phyloP scores from a whole-genome alignment of 2,797 vertebrate genomes.

The Ceyx erithaca region DNA sequence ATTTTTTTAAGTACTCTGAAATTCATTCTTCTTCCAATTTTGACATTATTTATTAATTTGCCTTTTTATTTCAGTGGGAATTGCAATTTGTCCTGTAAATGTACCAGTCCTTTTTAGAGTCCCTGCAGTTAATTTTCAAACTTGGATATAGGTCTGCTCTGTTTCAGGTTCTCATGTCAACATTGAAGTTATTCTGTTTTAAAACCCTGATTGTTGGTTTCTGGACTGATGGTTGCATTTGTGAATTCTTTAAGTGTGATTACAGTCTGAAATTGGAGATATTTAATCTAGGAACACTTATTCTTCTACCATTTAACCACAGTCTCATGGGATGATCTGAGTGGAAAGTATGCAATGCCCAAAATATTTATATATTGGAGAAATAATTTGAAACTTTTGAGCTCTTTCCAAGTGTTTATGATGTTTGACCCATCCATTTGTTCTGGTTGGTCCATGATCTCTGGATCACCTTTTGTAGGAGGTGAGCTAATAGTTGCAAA shows the following conservation, averaged over 20 bases:
- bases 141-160: neutral
- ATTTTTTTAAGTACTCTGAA: constrained; percentile 16
- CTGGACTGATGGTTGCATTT: neutral
- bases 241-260: neutral
- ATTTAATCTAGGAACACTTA: constrained; percentile 33
- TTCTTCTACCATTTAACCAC: neutral
- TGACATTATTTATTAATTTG: neutral
- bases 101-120: neutral
- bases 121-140: neutral
- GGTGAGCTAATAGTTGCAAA: neutral
- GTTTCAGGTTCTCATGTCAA: neutral
- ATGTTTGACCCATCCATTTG: constrained; percentile 39
- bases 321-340: neutral
- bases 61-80: constrained; percentile 8
- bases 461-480: constrained; percentile 13
- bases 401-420: constrained; percentile 29
- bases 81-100: neutral
- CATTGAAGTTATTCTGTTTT: neutral
- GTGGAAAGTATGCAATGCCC: neutral
- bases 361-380: constrained; percentile 22
- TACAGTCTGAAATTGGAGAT: constrained; percentile 7
- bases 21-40: neutral
- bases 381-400: constrained; percentile 18
- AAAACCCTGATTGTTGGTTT: neutral
- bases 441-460: constrained; percentile 20